phyloP scores from a whole-genome alignment of 1,140 invertebrate genomes.

The Neodiprion pinetum region DNA sequence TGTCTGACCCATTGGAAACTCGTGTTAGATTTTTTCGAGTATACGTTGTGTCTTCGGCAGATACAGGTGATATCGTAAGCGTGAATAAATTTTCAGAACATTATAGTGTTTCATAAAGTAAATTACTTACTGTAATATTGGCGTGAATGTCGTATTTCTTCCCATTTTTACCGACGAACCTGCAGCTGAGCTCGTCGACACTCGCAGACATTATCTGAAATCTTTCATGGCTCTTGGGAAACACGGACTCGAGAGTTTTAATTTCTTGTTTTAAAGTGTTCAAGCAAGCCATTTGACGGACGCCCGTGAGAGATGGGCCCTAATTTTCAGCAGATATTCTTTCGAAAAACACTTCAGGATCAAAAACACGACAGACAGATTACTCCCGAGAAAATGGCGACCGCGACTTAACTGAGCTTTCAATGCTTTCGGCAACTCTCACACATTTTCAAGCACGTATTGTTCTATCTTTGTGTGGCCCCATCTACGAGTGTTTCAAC shows the following conservation, averaged over 20 bases:
- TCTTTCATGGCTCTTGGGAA: constrained; percentile 94
- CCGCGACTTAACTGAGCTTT: constrained; percentile 32
- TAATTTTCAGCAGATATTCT: constrained; percentile 25
- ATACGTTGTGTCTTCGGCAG: no score
- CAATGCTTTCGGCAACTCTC: constrained; percentile 32
- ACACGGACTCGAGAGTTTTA: constrained; percentile 92
- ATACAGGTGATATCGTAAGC: no score
- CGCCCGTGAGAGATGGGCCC: constrained; percentile 22
- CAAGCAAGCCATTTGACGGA: constrained; percentile 91
- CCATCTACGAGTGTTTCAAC: no score
- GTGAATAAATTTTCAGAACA: not conserved
- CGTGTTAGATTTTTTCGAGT: not conserved
- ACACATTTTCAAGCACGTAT: constrained; percentile 30
- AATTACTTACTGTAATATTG: constrained; percentile 93
- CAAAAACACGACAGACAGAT: constrained; percentile 41
- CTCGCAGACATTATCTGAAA: constrained; percentile 97
- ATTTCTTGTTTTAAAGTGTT: constrained; percentile 98
- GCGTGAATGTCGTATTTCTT: constrained; percentile 97
- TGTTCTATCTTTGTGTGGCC: not conserved
- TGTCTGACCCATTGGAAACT: constrained; percentile 30
- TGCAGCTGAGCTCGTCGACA: constrained; percentile 97
- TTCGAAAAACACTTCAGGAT: constrained; percentile 31
- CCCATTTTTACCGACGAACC: constrained; percentile 93
- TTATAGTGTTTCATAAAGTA: not conserved
- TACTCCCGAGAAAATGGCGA: constrained; percentile 53